Conservation (phyloP, 2,113 vertebrate species). For the Ceyx margarethae region DNA sequence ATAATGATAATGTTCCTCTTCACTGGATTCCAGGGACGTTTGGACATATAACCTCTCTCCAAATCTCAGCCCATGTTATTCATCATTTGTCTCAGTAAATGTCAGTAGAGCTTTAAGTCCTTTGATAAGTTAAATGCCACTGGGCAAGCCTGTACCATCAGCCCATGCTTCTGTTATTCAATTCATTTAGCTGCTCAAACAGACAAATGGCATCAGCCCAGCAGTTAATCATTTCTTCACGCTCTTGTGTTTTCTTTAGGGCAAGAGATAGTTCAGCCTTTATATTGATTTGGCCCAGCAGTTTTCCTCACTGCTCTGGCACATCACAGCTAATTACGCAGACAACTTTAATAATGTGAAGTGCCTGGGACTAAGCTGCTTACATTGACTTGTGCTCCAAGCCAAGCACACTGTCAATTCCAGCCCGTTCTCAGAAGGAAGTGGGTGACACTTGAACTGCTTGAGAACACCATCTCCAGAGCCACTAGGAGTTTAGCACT, state of each 20-base stretch:
- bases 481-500: not conserved
- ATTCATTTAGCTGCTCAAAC: constrained; percentile 60
- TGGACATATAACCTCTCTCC: not conserved
- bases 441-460: not conserved
- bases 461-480: not conserved
- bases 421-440: not conserved
- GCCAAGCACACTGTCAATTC: not conserved
- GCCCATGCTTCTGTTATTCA: constrained; percentile 12
- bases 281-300: constrained; percentile 16
- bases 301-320: constrained; percentile 8
- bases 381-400: not conserved
- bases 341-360: constrained; percentile 12
- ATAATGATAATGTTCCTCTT: constrained; percentile 17
- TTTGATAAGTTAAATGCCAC: constrained; percentile 57
- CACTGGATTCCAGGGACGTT: constrained; percentile 30
- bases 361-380: not conserved
- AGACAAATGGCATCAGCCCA: constrained; percentile 59
- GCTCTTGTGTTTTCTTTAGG: constrained; percentile 41
- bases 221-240: constrained; percentile 61
- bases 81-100: constrained; percentile 42
- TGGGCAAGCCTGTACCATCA: not conserved
- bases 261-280: constrained; percentile 40
- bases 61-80: constrained; percentile 21
- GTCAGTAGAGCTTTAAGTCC: constrained; percentile 39
- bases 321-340: constrained; percentile 40